Evolutionary conservation across 30 jellyfish, hydroid and myxozoan species (phyloP), one percentile per base, ranked within the genome.

Genomic region (Catostylus mosaicus): DNA sequence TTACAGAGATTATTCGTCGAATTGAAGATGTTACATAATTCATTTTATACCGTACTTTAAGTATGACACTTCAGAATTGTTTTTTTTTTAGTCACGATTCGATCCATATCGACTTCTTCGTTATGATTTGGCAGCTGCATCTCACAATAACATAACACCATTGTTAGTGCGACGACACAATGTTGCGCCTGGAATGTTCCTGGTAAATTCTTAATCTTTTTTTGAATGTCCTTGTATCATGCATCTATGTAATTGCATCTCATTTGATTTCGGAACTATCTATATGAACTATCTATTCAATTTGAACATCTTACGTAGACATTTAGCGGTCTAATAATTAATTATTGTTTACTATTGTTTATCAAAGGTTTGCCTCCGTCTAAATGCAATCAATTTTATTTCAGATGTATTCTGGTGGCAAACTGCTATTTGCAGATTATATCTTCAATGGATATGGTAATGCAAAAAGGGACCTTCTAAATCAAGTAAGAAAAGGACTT

Each of bases 371-470:
- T 67, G 73, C 14, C 23, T 34, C 22, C 64, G 67, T 31, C 79
- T 8, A 18, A 12, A n/a, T n/a, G n/a, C n/a, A n/a, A 16, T 2
- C 8, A 30, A 5, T 0, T 30, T 65, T 66, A 0, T 78, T 47
- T 38, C 82, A 90, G 97, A 90, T 90, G 92, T 90, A 82, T 35
- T 84, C 56, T 30, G 95, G 95, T 1, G 96, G 97, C 5, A 82
- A 69, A 59, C 71, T 90, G 73, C 36, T 83, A n/a, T 90, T 89
- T 59, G 97, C 95, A 4, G 91, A 84, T 67, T 85, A 77, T 47
- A 90, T 84, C 18, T 90, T 90, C 95, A 78, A 90, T 68, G 97
- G 97, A 18, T 90, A 90, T 40, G 97, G 97, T 48, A 90, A 78
- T 31, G 92, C 97, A 54, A 90, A 72, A 30, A 61, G 86, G 64